Base-by-base conservation (phyloP, 2,113 vertebrate species). In the Otocyon megalotis region DNA sequence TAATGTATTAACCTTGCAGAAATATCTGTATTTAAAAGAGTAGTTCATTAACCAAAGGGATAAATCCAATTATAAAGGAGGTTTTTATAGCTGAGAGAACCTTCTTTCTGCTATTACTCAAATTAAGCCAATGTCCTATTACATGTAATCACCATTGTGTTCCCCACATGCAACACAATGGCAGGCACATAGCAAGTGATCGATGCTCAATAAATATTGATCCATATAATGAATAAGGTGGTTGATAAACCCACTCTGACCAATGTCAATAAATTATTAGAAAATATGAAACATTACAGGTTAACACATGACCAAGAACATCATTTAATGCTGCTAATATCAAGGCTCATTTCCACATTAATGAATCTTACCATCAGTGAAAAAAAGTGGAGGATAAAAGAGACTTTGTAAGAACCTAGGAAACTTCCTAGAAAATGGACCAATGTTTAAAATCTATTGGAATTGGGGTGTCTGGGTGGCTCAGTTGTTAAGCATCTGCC, bases 21-120 rank as follows among this genome's bases (percentile, higher is more conserved):
- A 95, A 94, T 76, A 90, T 37, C 43, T 94, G 3, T n/a, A 94
- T 95, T 96, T 93, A 89, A 93, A 96, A 96, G 81, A 93, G 74
- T 62, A 77, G 50, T 77, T 92, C 76, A 94, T 92, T 92, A 80
- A 76, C n/a, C 94, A 95, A 95, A 96, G 53, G 32, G 35, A 96
- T 76, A 93, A 91, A 96, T 63, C 28, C 76, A 88, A 76, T 96
- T 87, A 16, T 53, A 96, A 87, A 37, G 26, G 20, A 74, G 62
- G 53, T 79, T 90, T 94, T 50, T 74, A 15, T 80, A 83, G 74
- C 67, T 74, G 56, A 92, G 37, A 89, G n/a, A 92, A 89, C 48
- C 71, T 88, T 97, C 69, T 90, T 94, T 90, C 54, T 95, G 37
- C 74, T 74, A 72, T 50, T 72, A 89, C 83, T 94, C 32, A 97